These are phyloP conservation scores for Ovis aries DNA, from an alignment of 2,113 vertebrate species.

Conservation along the genomic window ARS-UI_Ramb_v3.0 NC_056056.1:93224501-93225000, in stretches of 20 bases:
- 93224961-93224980: not conserved
- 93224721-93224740: constrained; percentile 23
- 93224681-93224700: not conserved
- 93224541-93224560: not conserved
- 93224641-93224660: not conserved
- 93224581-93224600: not conserved
- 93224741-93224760: constrained; percentile 1
- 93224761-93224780: not conserved
- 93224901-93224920: not conserved
- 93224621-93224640: not conserved
- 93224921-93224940: not conserved
- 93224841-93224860: not conserved
- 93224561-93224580: constrained; percentile 8
- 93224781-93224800: constrained; percentile 9
- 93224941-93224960: not conserved
- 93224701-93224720: not conserved
- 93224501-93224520: not conserved
- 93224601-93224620: not conserved
- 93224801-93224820: not conserved
- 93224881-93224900: not conserved
- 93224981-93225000: not conserved
- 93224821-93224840: not conserved
- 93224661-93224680: not conserved
- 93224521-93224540: not conserved
- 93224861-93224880: not conserved